Conservation (phyloP, 2,797 vertebrate genomes). For the Botia kubotai region DNA sequence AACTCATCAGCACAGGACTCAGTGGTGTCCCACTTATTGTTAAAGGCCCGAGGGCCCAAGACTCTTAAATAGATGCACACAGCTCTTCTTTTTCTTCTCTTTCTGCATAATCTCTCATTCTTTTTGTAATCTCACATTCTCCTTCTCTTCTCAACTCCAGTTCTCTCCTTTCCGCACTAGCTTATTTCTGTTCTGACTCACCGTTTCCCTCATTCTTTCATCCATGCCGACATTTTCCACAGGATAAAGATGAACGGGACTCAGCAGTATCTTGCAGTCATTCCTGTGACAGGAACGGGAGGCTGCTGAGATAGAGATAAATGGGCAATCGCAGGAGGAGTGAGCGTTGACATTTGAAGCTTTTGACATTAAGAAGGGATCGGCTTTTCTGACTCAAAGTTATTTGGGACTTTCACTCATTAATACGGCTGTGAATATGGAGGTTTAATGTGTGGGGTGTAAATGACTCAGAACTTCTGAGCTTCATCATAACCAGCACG, state of each 20-base stretch:
- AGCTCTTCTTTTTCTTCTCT: background rate
- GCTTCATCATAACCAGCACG: constrained; percentile 36
- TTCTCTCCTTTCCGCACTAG: background rate
- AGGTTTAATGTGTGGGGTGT: constrained; percentile 15
- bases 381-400: constrained; percentile 49
- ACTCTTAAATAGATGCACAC: constrained; percentile 3
- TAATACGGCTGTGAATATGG: constrained; percentile 39
- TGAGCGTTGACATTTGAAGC: constrained; percentile 49
- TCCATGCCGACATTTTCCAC: constrained; percentile 9
- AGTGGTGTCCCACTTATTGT: constrained; percentile 29
- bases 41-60: constrained; percentile 9
- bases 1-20: background rate
- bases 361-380: constrained; percentile 53
- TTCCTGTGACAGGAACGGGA: constrained; percentile 19
- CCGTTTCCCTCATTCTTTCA: constrained; percentile 5
- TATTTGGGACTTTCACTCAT: constrained; percentile 51
- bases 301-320: constrained; percentile 46
- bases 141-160: background rate
- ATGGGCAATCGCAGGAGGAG: constrained; percentile 24
- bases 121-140: constrained; percentile 7
- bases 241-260: constrained; percentile 11
- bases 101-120: background rate
- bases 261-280: constrained; percentile 30
- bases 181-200: constrained; percentile 13
- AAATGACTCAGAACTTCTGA: constrained; percentile 41